Evolutionary conservation across 2,113 vertebrate species (phyloP), one percentile per base, ranked within the genome.

Genomic region (Chitala chitala): DNA sequence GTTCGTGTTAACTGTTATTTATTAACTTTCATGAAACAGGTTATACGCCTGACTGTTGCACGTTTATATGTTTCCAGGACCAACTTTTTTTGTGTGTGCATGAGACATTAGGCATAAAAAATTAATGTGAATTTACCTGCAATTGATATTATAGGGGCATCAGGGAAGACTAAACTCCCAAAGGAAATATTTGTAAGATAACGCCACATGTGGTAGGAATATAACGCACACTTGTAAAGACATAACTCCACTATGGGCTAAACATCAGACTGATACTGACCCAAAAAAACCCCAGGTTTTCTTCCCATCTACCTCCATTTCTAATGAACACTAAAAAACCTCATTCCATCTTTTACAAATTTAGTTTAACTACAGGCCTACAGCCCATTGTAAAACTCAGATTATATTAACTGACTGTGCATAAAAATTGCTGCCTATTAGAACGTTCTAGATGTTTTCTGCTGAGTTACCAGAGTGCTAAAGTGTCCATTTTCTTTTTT

Each of bases 121-220:
- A 42, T 73, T 5, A 54, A 6, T 76, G 48, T 66, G 36, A 55
- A 51, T 70, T 75, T 76, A 56, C 5, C 29, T 72, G 48, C 53
- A 5, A 31, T 76, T 50, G 53, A 29, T 79, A 42, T 75, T 69
- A 10, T 64, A 56, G 69, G 69, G 53, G 63, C 26, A 4, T 51
- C 44, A 73, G 24, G 40, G 75, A 76, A 72, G 59, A 59, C 29
- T 71, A 59, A 22, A 53, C n/a, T 26, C 26, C 44, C 51, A 40
- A 24, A 29, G 58, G 33, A 64, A 31, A 63, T 20, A 1, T 55
- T 50, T 38, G 46, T 42, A 29, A 33, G 61, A 69, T 17, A 33
- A 66, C 56, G 20, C 59, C 33, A n/a, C 55, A 7, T 36, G 26
- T 53, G 7, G 63, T 42, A 66, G 54, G n/a, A 33, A 61, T 31